These are phyloP conservation scores for Sebastes trivittatus DNA, from an alignment of 2,797 vertebrate genomes.

Conservation along the genomic window DNA sequence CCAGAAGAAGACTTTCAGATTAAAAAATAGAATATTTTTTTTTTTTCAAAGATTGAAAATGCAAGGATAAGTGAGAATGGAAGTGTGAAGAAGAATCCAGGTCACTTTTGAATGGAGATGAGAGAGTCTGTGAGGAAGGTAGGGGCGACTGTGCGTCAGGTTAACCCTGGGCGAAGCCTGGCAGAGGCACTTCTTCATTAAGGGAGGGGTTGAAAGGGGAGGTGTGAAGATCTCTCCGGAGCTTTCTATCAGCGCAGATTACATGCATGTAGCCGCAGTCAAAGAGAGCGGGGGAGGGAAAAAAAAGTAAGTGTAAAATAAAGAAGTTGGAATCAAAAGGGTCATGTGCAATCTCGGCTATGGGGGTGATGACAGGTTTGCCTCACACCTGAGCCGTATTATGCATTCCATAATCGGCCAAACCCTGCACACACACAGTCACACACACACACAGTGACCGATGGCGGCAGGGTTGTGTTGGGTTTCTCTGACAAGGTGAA, in stretches of 20 bases:
- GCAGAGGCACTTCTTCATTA: constrained; percentile 47
- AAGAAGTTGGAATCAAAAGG: constrained; percentile 69
- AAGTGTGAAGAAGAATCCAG: constrained; percentile 70
- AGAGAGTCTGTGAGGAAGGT: constrained; percentile 49
- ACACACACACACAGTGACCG: constrained; percentile 30
- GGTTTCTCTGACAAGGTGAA: constrained; percentile 80
- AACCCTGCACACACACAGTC: not conserved
- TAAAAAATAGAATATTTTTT: constrained; percentile 39
- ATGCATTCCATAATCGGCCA: constrained; percentile 68
- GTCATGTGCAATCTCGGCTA: constrained; percentile 53
- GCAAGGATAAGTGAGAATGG: constrained; percentile 60
- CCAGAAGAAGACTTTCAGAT: constrained; percentile 69
- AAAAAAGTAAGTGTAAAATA: constrained; percentile 66
- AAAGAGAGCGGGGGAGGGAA: constrained; percentile 35
- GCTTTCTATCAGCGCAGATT: constrained; percentile 77
- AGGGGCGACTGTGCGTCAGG: constrained; percentile 26
- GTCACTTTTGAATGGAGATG: constrained; percentile 69
- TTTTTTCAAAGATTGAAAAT: constrained; percentile 70
- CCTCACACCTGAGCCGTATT: constrained; percentile 72
- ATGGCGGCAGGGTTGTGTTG: constrained; percentile 63
- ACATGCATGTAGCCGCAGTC: constrained; percentile 69
- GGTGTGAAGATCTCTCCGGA: constrained; percentile 56
- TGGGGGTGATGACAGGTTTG: constrained; percentile 72
- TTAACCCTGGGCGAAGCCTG: constrained; percentile 59
- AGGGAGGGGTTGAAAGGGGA: not conserved